Base-by-base conservation (phyloP, 2,888 invertebrate genomes). In the Caenorhabditis sp. region DNA sequence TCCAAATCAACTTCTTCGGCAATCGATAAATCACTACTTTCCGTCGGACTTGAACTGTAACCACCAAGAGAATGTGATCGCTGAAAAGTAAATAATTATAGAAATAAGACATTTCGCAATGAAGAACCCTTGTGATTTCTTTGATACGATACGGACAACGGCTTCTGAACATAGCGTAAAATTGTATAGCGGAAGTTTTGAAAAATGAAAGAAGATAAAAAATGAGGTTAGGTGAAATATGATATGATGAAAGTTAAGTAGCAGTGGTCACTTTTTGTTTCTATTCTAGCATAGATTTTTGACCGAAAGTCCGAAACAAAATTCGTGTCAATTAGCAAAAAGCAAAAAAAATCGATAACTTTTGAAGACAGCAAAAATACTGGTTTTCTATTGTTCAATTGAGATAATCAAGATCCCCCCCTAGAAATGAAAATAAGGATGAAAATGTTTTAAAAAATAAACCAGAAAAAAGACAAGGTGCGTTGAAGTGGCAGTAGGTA, bases 1-100 rank as follows among this genome's bases (percentile, higher is more conserved):
- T 31, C 21, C 19, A 37, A 37, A 10, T 36, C 37, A 58, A 58
- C 19, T 58, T 58, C 26, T 58, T 58, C 12, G 17, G 37, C 37
- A 19, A 58, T 62, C 36, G 24, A 54, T 31, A 54, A 62, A 53
- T 36, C 23, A 27, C 6, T 21, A 49, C 58, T 36, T 49, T 50
- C 54, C 17, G 73, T 65, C 27, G 68, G 68, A 59, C 73, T 73
- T 51, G 58, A 58, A 62, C 68, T 73, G n/a, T 59, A 68, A 60
- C 64, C 73, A 49, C 68, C 73, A 49, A 68, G 53, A 19, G 73
- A 73, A 36, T 73, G 73, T 21, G 73, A 73, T 21, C 73, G 68
- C 73, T 73, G 61, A 58, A 71, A 71, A 55, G 26, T n/a, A 26
- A 23, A 17, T 51, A 6, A 21, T 51, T 8, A 21, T 4, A 8